Evolutionary conservation across 2,113 vertebrate genomes (phyloP).

Genomic region (Salvelinus namaycush): DNA sequence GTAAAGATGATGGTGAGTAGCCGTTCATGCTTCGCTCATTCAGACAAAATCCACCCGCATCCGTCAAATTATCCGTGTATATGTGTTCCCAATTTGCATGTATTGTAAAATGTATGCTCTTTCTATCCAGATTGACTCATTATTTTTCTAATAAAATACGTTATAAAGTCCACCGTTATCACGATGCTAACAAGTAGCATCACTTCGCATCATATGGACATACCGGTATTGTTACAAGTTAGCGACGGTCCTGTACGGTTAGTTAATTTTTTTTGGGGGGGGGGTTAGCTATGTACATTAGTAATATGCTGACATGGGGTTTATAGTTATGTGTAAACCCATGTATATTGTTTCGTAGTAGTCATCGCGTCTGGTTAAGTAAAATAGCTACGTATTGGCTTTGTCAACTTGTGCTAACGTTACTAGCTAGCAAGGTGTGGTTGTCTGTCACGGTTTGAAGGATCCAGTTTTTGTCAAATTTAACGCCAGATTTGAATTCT

Average conservation of each 20-base stretch:
- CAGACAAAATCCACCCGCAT: conserved; percentile 53
- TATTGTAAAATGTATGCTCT: accelerated
- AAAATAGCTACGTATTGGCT: too few relatives aligned
- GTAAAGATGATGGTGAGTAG: conserved; percentile 75
- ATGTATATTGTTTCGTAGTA: neutral
- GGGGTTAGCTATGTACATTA: neutral
- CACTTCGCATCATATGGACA: too few relatives aligned
- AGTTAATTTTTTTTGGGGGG: neutral
- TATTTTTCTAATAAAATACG: conserved; percentile 18
- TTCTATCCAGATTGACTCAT: accelerated
- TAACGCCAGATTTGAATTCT: too few relatives aligned
- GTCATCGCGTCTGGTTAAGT: too few relatives aligned
- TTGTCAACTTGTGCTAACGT: too few relatives aligned
- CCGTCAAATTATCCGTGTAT: neutral
- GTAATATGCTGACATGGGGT: neutral
- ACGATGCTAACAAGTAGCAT: neutral
- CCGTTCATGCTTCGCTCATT: neutral
- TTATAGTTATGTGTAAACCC: neutral
- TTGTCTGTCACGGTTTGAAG: too few relatives aligned
- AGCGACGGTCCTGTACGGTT: neutral
- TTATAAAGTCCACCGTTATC: neutral
- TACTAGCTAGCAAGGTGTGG: too few relatives aligned
- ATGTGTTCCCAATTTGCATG: accelerated
- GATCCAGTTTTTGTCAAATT: too few relatives aligned
- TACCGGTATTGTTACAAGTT: too few relatives aligned